Conservation (phyloP, 2,888 invertebrate species). For the Bedellia somnulentella region DNA sequence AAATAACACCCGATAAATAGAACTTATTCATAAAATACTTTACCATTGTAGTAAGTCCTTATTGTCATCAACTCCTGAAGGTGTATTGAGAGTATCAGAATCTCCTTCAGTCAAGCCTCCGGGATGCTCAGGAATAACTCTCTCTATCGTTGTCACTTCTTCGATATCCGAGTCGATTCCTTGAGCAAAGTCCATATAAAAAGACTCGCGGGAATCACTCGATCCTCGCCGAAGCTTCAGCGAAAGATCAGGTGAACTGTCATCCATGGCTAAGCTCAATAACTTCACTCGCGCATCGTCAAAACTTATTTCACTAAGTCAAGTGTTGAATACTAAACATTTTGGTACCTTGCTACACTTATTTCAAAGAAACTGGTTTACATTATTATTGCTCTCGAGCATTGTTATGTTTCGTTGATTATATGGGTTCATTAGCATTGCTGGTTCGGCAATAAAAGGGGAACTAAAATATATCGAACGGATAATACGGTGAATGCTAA, state of each 20-base stretch:
- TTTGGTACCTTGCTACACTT: too few species aligned
- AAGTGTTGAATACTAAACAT: too few species aligned
- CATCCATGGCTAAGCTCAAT: conserved; percentile 43
- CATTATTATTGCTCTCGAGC: too few species aligned
- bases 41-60: conserved; percentile 52
- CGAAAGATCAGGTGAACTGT: conserved; percentile 86
- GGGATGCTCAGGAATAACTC: conserved; percentile 54
- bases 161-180: conserved; percentile 89
- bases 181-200: conserved; percentile 89
- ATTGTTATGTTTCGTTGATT: too few species aligned
- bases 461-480: too few species aligned
- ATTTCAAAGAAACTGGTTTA: conserved; percentile 16
- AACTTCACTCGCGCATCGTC: conserved; percentile 1
- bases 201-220: conserved; percentile 84
- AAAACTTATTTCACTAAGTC: too few species aligned
- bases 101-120: conserved; percentile 46
- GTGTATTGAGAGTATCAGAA: conserved; percentile 49
- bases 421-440: too few species aligned
- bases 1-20: too few species aligned
- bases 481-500: too few species aligned
- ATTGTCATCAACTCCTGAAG: conserved; percentile 49
- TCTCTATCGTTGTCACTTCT: conserved; percentile 74
- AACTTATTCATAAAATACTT: too few species aligned
- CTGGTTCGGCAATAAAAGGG: too few species aligned
- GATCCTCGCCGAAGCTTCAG: conserved; percentile 82